A percentile compares a stretch with the other conserved stretches of the same genome.
These are phyloP conservation scores for Aix galericulata DNA, from an alignment of 2,113 vertebrate genomes.

Conservation along the genomic window DNA sequence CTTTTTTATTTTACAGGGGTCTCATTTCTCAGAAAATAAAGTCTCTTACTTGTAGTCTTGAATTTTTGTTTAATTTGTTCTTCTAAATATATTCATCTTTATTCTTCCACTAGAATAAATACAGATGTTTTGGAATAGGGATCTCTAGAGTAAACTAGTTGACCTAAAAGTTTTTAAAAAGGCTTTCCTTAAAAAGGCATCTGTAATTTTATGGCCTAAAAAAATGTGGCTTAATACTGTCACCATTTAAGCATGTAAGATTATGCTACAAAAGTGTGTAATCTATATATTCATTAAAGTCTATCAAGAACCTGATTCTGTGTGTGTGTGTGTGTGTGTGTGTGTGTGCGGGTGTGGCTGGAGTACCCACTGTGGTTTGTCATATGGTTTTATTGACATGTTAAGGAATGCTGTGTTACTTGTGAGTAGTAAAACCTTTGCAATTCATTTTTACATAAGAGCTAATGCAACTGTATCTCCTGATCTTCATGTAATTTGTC, in stretches of 20 bases:
- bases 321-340: not conserved
- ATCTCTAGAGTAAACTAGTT: not conserved
- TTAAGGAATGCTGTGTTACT: not conserved
- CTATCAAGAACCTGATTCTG: not conserved
- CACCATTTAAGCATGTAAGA: not conserved
- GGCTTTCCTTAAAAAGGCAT: not conserved
- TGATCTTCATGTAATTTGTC: not conserved
- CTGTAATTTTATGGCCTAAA: not conserved
- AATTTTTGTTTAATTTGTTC: not conserved
- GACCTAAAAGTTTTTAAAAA: not conserved
- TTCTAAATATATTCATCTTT: not conserved
- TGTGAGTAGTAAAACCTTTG: not conserved
- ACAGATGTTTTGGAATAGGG: not conserved
- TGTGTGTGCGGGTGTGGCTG: not conserved
- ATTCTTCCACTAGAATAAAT: not conserved
- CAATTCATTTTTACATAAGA: not conserved
- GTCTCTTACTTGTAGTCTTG: not conserved
- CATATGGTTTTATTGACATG: not conserved
- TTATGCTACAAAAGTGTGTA: not conserved
- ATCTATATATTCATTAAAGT: slow-evolving; percentile 39
- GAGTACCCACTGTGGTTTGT: not conserved
- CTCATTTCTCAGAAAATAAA: not conserved
- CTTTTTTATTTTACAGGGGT: not conserved
- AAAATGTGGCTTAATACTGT: not conserved
- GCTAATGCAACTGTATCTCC: not conserved